Evolutionary conservation across 2,797 vertebrate species (phyloP).

Genomic region (Holocentrus rufus): DNA sequence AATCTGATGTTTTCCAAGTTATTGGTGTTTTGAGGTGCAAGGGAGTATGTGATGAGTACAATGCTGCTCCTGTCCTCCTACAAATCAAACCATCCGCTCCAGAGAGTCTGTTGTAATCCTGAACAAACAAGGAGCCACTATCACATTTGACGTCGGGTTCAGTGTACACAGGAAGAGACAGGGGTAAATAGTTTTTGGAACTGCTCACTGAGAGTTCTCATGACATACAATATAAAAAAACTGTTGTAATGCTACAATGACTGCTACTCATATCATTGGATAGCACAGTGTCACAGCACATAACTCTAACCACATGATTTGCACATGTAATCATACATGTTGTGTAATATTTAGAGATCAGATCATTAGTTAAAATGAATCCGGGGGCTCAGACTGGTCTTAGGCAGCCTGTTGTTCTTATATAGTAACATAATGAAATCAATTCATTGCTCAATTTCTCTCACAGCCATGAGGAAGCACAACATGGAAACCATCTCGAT

Average conservation of each 20-base stretch:
- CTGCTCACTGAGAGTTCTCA: slow-evolving; percentile 28
- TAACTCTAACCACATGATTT: too few relatives aligned
- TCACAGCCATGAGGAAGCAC: slow-evolving; percentile 12
- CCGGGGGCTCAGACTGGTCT: neutral
- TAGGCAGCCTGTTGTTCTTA: slow-evolving; percentile 4
- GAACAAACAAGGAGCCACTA: slow-evolving; percentile 63
- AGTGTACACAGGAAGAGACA: slow-evolving; percentile 14
- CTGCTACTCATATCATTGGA: too few relatives aligned
- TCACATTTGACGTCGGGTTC: slow-evolving; percentile 57
- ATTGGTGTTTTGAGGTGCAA: slow-evolving; percentile 67
- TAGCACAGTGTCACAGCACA: too few relatives aligned
- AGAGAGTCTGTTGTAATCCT: slow-evolving; percentile 62
- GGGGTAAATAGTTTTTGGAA: slow-evolving; percentile 41
- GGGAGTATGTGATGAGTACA: slow-evolving; percentile 52
- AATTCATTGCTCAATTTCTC: slow-evolving; percentile 1
- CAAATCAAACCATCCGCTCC: slow-evolving; percentile 69
- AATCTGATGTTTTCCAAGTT: slow-evolving; percentile 71
- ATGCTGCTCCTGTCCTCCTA: slow-evolving; percentile 44
- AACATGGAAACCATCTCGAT: slow-evolving; percentile 13
- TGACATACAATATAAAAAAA: neutral
- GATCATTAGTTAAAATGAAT: slow-evolving; percentile 33
- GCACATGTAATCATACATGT: slow-evolving; percentile 39
- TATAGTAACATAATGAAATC: neutral
- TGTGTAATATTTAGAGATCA: slow-evolving; percentile 46
- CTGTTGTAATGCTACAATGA: slow-evolving; percentile 16